These are phyloP conservation scores for Hozukius guyotensis DNA, from an alignment of 2,797 vertebrate genomes.

Conservation along the genomic window DNA sequence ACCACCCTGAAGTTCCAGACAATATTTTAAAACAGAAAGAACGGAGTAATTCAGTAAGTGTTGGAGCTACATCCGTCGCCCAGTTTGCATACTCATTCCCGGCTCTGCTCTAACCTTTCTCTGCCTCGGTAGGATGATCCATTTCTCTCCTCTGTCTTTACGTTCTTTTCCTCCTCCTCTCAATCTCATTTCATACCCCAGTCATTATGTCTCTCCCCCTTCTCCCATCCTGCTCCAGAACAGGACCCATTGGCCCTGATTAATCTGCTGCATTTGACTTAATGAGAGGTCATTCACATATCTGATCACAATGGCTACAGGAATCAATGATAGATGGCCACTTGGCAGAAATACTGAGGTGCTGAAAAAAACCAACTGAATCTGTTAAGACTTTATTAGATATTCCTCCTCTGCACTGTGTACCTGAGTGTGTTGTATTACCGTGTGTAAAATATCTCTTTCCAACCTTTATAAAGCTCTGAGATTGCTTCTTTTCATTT, in stretches of 20 bases:
- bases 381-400: slow-evolving; percentile 68
- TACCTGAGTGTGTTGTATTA: slow-evolving; percentile 40
- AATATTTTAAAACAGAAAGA: slow-evolving; percentile 12
- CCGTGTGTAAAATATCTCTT: slow-evolving; percentile 58
- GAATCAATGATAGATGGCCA: slow-evolving; percentile 81
- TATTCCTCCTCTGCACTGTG: slow-evolving; percentile 49
- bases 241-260: slow-evolving; percentile 77
- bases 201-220: slow-evolving; percentile 72
- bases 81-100: slow-evolving; percentile 38
- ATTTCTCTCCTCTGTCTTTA: slow-evolving; percentile 69
- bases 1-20: background rate
- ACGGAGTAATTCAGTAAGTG: slow-evolving; percentile 36
- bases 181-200: slow-evolving; percentile 78
- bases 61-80: slow-evolving; percentile 12
- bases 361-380: slow-evolving; percentile 47
- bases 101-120: slow-evolving; percentile 34
- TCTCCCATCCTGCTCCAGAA: slow-evolving; percentile 70
- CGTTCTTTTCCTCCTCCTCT: slow-evolving; percentile 68
- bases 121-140: slow-evolving; percentile 59
- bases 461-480: slow-evolving; percentile 45
- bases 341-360: slow-evolving; percentile 73
- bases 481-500: slow-evolving; percentile 51
- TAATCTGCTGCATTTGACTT: slow-evolving; percentile 81
- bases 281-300: slow-evolving; percentile 83
- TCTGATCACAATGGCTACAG: slow-evolving; percentile 77